Percentiles rank a stretch among this genome's conserved stretches.
phyloP scores from a whole-genome alignment of 2,888 invertebrate species.

The Pseudanteris insignis region DNA sequence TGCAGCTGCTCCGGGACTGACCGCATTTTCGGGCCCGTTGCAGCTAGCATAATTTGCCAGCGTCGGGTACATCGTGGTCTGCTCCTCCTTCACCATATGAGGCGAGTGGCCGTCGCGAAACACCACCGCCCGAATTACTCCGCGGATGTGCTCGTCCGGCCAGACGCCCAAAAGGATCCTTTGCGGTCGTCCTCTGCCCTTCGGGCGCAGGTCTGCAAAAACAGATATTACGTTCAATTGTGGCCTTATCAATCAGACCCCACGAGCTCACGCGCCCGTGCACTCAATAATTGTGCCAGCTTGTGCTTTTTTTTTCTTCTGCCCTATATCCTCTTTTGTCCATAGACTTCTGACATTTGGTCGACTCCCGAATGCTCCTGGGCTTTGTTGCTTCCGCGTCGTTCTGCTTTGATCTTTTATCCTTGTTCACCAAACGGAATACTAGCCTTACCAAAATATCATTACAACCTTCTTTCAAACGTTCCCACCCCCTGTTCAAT shows the following conservation, averaged over 20 bases:
- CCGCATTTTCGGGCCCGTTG: conserved; percentile 70
- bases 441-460: background rate
- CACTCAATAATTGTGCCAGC: conserved; percentile 6
- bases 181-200: conserved; percentile 90
- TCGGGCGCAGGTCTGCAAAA: conserved; percentile 82
- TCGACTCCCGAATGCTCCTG: conserved; percentile 10
- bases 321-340: background rate
- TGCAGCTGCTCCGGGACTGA: conserved; percentile 79
- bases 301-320: background rate
- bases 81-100: conserved; percentile 66
- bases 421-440: conserved; percentile 3
- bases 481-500: background rate
- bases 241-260: conserved; percentile 18
- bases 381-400: conserved; percentile 1
- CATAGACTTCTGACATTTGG: conserved; percentile 23
- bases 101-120: conserved; percentile 82
- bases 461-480: conserved; percentile 1
- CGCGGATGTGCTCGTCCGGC: conserved; percentile 94
- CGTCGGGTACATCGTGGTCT: conserved; percentile 62
- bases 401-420: conserved; percentile 2
- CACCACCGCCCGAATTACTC: conserved; percentile 90
- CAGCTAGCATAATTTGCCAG: conserved; percentile 67
- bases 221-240: conserved; percentile 24
- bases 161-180: conserved; percentile 90
- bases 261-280: conserved; percentile 14